Percentiles rank a stretch among this genome's conserved stretches.
Conservation (phyloP, 2,797 vertebrate genomes). For the Geotrypetes seraphini region DNA sequence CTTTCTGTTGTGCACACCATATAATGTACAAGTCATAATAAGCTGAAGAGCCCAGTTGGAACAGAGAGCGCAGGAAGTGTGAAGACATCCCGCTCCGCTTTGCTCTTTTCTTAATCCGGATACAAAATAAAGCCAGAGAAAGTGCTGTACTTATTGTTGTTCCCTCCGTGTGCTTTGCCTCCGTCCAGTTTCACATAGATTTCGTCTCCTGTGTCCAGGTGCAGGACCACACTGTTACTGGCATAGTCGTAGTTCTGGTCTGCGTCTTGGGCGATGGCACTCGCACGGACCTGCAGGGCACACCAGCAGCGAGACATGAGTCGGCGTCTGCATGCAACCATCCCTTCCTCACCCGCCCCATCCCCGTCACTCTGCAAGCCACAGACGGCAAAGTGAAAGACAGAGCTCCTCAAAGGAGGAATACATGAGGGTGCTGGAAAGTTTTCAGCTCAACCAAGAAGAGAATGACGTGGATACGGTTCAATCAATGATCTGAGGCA, state of each 20-base stretch:
- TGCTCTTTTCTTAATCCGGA: constrained; percentile 61
- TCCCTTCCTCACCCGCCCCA: neutral
- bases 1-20: constrained; percentile 23
- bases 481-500: too few relatives aligned
- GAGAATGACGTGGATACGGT: too few relatives aligned
- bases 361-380: too few relatives aligned
- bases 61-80: too few relatives aligned
- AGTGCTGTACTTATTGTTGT: constrained; percentile 98
- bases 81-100: too few relatives aligned
- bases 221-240: constrained; percentile 93
- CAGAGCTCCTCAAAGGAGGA: too few relatives aligned
- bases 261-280: constrained; percentile 91
- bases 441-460: too few relatives aligned
- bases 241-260: constrained; percentile 98
- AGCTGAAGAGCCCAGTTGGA: constrained; percentile 20
- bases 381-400: too few relatives aligned
- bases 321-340: neutral
- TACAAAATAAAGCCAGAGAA: constrained; percentile 96
- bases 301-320: neutral
- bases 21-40: constrained; percentile 22
- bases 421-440: too few relatives aligned
- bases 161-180: constrained; percentile 95
- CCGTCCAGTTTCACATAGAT: constrained; percentile 94
- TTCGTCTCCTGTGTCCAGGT: constrained; percentile 91
- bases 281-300: constrained; percentile 77